Evolutionary conservation across 2,113 vertebrate genomes (phyloP).

Genomic region (Galemys pyrenaicus): DNA sequence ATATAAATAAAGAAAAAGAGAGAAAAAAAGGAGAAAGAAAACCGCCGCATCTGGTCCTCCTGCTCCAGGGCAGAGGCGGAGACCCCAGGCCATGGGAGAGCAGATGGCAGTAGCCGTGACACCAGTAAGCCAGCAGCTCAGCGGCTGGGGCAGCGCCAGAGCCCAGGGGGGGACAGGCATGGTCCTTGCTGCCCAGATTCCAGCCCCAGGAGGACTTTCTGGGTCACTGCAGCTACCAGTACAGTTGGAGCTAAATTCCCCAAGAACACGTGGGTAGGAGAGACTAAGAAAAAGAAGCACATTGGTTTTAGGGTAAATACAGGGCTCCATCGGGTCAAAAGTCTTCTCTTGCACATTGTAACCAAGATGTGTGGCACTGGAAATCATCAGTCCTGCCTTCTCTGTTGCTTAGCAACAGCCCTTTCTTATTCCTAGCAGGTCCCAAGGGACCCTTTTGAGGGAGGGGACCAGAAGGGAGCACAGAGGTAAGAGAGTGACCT

Average conservation of each 20-base stretch:
- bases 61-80: not conserved
- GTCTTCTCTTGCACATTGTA: not conserved
- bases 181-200: rapidly evolving
- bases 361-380: not conserved
- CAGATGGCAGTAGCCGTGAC: no score
- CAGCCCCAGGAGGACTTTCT: not conserved
- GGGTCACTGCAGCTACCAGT: no score
- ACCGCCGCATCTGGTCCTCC: rapidly evolving
- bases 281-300: rapidly evolving
- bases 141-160: rapidly evolving
- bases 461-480: not conserved
- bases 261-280: not conserved
- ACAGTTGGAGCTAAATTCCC: not conserved
- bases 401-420: slow-evolving; percentile 33
- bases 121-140: not conserved
- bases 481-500: not conserved
- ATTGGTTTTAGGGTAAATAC: not conserved
- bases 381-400: not conserved
- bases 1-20: no score
- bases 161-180: no score
- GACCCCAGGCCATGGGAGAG: not conserved
- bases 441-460: not conserved
- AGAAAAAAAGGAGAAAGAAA: not conserved
- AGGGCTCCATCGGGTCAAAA: not conserved
- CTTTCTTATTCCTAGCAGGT: slow-evolving; percentile 11